phyloP scores from a whole-genome alignment of 1,140 invertebrate species.

The Hestina assimilis region DNA sequence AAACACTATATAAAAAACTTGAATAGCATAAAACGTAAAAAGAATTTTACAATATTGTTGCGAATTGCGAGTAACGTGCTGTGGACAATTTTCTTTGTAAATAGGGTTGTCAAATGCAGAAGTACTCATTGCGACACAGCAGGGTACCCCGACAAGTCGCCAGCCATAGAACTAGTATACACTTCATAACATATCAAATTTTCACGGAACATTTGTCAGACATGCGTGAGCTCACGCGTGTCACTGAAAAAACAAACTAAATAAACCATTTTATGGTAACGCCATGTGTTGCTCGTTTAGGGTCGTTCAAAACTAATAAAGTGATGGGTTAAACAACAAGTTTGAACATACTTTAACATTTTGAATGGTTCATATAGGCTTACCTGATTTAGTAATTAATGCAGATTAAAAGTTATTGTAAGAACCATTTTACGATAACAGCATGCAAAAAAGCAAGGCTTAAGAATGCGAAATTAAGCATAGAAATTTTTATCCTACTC shows the following conservation, averaged over 20 bases:
- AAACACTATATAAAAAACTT: neutral
- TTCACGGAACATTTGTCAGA: slow-evolving; percentile 46
- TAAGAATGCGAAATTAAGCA: too few relatives aligned
- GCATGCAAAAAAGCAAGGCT: too few relatives aligned
- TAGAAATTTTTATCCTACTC: too few relatives aligned
- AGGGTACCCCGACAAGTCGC: slow-evolving; percentile 23
- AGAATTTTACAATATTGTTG: neutral
- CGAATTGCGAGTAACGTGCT: slow-evolving; percentile 13
- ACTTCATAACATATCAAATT: slow-evolving; percentile 38
- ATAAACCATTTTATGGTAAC: slow-evolving; percentile 23
- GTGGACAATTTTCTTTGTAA: slow-evolving; percentile 35
- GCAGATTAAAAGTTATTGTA: too few relatives aligned
- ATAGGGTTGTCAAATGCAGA: slow-evolving; percentile 54
- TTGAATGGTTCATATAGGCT: neutral
- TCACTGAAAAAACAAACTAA: slow-evolving; percentile 44
- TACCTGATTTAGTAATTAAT: too few relatives aligned
- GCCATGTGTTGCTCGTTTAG: slow-evolving; percentile 33
- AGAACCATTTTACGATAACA: too few relatives aligned
- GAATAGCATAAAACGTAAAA: neutral
- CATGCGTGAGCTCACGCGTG: slow-evolving; percentile 42
- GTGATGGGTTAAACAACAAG: slow-evolving; percentile 30
- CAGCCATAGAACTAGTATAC: slow-evolving; percentile 37
- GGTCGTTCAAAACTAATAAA: slow-evolving; percentile 31
- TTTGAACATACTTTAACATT: slow-evolving; percentile 5
- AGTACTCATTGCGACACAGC: slow-evolving; percentile 26